Percentiles rank a stretch among this genome's conserved stretches.
These are phyloP conservation scores for Diaprepes abbreviatus DNA, from an alignment of 2,888 invertebrate species.

Conservation along the genomic window DNA sequence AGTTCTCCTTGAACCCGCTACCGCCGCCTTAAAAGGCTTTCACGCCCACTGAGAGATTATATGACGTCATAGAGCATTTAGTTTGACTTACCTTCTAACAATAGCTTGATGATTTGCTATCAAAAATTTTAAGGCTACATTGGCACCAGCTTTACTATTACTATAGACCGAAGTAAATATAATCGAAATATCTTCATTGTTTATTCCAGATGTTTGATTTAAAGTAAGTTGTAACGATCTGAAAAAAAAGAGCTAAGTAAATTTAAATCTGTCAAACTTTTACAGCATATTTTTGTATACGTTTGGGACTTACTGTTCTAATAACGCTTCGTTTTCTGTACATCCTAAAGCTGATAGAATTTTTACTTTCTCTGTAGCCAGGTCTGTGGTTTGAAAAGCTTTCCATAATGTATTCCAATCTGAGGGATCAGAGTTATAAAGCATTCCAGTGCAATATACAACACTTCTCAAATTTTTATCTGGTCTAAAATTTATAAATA, in stretches of 20 bases:
- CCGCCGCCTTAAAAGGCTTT: too few relatives aligned
- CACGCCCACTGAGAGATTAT: too few relatives aligned
- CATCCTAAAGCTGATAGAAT: conserved; percentile 41
- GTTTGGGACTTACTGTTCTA: conserved; percentile 22
- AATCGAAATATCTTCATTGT: conserved; percentile 22
- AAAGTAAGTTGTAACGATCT: conserved; percentile 19
- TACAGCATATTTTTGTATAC: background rate
- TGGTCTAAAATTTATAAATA: conserved; percentile 23
- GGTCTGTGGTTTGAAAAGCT: conserved; percentile 7
- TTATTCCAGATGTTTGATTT: conserved; percentile 17
- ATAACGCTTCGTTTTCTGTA: conserved; percentile 26
- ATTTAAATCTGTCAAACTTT: background rate
- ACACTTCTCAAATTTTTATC: conserved; percentile 37
- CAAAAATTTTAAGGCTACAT: conserved; percentile 30
- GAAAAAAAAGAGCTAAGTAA: background rate
- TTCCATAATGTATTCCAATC: conserved; percentile 36
- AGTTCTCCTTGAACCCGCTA: too few relatives aligned
- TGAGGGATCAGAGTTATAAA: conserved; percentile 13
- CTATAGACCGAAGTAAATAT: conserved; percentile 31
- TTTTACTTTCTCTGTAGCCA: conserved; percentile 25
- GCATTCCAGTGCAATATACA: conserved; percentile 38
- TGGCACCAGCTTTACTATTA: conserved; percentile 20
- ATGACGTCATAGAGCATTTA: too few relatives aligned
- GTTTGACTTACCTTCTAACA: conserved; percentile 25
- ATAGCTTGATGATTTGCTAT: conserved; percentile 32